phyloP scores from a whole-genome alignment of 2,888 invertebrate genomes.

The Lypha dubia region DNA sequence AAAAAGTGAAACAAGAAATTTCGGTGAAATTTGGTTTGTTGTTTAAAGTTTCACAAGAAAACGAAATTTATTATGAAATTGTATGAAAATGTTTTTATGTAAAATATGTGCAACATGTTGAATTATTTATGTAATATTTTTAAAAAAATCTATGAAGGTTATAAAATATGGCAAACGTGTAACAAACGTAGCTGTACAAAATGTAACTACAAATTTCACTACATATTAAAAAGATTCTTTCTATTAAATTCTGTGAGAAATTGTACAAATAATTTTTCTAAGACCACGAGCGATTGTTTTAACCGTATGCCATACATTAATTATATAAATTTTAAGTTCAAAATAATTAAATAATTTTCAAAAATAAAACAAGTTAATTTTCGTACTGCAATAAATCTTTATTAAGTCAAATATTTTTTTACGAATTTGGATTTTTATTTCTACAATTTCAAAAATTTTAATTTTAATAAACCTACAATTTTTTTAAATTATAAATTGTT shows the following conservation, averaged over 20 bases:
- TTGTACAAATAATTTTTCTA: background rate
- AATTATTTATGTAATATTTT: background rate
- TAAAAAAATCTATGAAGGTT: background rate
- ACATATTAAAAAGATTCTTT: no score
- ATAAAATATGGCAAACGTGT: background rate
- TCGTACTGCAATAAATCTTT: background rate
- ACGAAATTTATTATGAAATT: conserved; percentile 47
- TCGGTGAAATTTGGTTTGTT: conserved; percentile 53
- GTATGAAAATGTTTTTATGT: conserved; percentile 14
- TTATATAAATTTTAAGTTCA: conserved; percentile 3
- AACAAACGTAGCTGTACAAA: no score
- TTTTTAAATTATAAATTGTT: no score
- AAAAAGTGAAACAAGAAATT: conserved; percentile 1
- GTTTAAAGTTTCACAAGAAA: conserved; percentile 25
- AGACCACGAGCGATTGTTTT: no score
- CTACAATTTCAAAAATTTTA: no score
- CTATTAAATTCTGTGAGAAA: background rate
- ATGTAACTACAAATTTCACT: no score
- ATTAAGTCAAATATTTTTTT: background rate
- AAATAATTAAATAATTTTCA: background rate
- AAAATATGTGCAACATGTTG: background rate
- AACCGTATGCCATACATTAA: background rate
- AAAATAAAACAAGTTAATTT: background rate
- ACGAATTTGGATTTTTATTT: no score
- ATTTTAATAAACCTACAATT: no score